Conservation (phyloP, 2,888 invertebrate species). For the Andrena chrysosceles region DNA sequence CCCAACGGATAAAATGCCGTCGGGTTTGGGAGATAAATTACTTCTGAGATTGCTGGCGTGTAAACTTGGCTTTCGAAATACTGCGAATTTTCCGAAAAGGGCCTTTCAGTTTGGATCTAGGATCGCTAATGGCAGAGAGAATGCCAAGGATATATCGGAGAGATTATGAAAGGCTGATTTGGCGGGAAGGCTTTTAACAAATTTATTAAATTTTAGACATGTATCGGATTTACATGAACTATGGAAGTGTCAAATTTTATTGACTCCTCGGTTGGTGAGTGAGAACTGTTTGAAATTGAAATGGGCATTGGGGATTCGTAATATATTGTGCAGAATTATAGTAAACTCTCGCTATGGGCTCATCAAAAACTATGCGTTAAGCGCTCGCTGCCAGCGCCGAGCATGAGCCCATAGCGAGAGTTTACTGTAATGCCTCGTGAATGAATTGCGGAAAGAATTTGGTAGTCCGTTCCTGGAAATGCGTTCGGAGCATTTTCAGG, state of each 20-base stretch:
- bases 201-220: not conserved
- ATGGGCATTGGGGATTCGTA: constrained; percentile 90
- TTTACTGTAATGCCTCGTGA: constrained; percentile 85
- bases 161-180: constrained; percentile 68
- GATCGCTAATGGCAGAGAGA: constrained; percentile 96
- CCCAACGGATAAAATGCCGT: constrained; percentile 87
- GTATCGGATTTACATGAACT: too few relatives aligned
- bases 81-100: constrained; percentile 92
- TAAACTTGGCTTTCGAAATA: constrained; percentile 88
- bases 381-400: too few relatives aligned
- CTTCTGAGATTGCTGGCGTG: constrained; percentile 91
- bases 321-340: constrained; percentile 86
- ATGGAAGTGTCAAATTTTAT: too few relatives aligned
- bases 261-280: too few relatives aligned
- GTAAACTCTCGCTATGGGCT: too few relatives aligned
- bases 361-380: too few relatives aligned
- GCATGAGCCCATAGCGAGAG: too few relatives aligned
- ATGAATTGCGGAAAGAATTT: constrained; percentile 86
- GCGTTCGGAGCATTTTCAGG: too few relatives aligned
- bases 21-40: constrained; percentile 97
- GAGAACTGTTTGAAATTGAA: constrained; percentile 86
- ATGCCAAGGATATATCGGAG: constrained; percentile 91
- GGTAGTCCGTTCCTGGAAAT: constrained; percentile 71
- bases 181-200: not conserved
- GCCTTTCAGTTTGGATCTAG: constrained; percentile 99